Evolutionary conservation across 2,888 invertebrate genomes (phyloP), one percentile per base, ranked within the genome.

Genomic region (Amiota communis): DNA sequence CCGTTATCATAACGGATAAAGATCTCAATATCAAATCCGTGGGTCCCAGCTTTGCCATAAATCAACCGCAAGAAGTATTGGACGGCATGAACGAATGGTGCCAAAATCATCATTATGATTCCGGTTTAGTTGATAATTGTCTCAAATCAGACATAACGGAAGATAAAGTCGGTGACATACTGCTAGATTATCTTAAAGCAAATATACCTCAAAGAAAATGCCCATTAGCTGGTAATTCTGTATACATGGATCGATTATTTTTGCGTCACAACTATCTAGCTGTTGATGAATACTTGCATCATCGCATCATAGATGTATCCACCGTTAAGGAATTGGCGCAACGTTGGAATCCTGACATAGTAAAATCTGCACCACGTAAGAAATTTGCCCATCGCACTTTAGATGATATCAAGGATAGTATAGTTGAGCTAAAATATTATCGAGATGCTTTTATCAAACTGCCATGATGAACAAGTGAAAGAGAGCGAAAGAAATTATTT

Each of bases 251-350:
- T 88, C 91, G 95, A 77, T 79, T 94, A 70, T 99, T 98, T 89
- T 86, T 99, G 36, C 86, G 89, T 12, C 95, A 95, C 89, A 93
- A 95, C 86, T 96, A 98, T 96, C 97, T 91, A 80, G 11, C 11
- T 61, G 90, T 98, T 8, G 88, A 95, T 85, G 87, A 92, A 1
- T 95, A 97, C 87, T 90, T 98, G 78, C 97, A 98, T 88, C 98
- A 98, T 89, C 92, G 98, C 81, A 94, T 97, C 63, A 93, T 99
- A 77, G 99, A 99, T 91, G 97, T 98, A 2, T 96, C 96, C 51
- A 93, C 96, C 0, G 90, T 99, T 17, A 98, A 98, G 88, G 98
- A 98, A 89, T 88, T 98, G 71, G 93, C 92, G 12, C 92, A 91
- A 78, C 89, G 95, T 15, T 98, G 98, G 98, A 93, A 93, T 88